These are phyloP conservation scores for Corythoichthys intestinalis DNA, from an alignment of 2,113 vertebrate genomes.

Conservation along the genomic window DNA sequence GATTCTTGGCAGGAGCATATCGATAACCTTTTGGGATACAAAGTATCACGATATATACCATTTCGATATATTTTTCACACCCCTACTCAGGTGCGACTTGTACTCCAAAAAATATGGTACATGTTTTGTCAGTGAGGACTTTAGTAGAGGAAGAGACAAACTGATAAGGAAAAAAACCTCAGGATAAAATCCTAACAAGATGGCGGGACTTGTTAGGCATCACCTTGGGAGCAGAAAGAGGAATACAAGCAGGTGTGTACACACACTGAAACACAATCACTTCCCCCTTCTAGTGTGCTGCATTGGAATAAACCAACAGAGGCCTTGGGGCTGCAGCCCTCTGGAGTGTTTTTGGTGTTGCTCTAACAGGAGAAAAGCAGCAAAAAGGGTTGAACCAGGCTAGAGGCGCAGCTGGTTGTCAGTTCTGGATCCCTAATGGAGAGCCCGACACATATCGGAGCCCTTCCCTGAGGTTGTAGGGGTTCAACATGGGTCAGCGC, in stretches of 20 bases:
- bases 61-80: too few relatives aligned
- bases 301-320: slow-evolving; percentile 43
- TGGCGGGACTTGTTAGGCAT: slow-evolving; percentile 51
- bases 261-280: slow-evolving; percentile 9
- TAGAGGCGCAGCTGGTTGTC: slow-evolving; percentile 56
- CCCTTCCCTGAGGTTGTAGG: slow-evolving; percentile 46
- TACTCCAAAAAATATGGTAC: not conserved
- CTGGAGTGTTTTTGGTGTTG: slow-evolving; percentile 42
- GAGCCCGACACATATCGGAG: slow-evolving; percentile 55
- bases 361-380: slow-evolving; percentile 11
- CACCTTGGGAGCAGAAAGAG: slow-evolving; percentile 38
- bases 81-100: too few relatives aligned
- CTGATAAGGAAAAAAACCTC: slow-evolving; percentile 59
- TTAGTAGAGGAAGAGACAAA: slow-evolving; percentile 26
- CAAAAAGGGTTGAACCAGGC: slow-evolving; percentile 42
- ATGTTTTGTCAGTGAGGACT: not conserved
- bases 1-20: too few relatives aligned
- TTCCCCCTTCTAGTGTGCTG: slow-evolving; percentile 30
- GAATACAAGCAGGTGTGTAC: slow-evolving; percentile 37
- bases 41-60: too few relatives aligned
- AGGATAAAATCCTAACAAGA: slow-evolving; percentile 59
- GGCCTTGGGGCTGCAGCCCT: slow-evolving; percentile 63
- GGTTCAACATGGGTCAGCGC: slow-evolving; percentile 54
- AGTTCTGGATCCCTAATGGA: slow-evolving; percentile 36
- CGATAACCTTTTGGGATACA: too few relatives aligned